These are phyloP conservation scores for Mustelus asterias DNA, from an alignment of 2,113 vertebrate species.

Conservation along the genomic window DNA sequence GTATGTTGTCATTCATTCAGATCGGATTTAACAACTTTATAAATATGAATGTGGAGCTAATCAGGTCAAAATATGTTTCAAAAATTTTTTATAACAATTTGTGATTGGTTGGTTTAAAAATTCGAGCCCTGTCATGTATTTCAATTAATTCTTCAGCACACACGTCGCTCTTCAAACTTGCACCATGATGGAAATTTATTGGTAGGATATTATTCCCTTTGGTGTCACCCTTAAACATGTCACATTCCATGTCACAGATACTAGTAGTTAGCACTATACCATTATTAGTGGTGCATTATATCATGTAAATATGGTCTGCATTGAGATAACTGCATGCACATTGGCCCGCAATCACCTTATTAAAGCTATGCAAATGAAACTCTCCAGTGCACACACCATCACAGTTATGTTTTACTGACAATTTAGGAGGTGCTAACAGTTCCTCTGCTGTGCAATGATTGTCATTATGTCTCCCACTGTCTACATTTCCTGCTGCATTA, in stretches of 20 bases:
- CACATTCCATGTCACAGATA: not conserved
- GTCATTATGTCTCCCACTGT: not conserved
- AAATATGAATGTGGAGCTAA: too few species aligned
- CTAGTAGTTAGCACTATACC: not conserved
- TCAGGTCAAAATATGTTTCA: too few species aligned
- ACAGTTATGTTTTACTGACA: not conserved
- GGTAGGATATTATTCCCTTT: not conserved
- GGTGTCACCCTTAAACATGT: not conserved
- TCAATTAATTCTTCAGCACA: not conserved
- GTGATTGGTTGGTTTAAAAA: not conserved
- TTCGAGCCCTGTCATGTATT: not conserved
- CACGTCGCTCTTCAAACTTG: not conserved
- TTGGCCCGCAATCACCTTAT: not conserved
- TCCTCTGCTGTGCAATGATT: conserved; percentile 7
- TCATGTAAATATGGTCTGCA: not conserved
- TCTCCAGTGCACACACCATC: not conserved
- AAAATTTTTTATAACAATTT: not conserved
- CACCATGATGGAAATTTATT: not conserved
- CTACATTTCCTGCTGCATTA: conserved; percentile 2
- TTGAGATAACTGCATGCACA: not conserved
- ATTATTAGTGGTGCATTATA: not conserved
- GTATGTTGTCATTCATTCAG: too few species aligned
- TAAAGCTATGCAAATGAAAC: not conserved
- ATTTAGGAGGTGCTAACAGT: conserved; percentile 21
- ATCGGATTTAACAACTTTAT: too few species aligned